Conservation (phyloP, 2,888 invertebrate species). For the Melanostoma scalare region DNA sequence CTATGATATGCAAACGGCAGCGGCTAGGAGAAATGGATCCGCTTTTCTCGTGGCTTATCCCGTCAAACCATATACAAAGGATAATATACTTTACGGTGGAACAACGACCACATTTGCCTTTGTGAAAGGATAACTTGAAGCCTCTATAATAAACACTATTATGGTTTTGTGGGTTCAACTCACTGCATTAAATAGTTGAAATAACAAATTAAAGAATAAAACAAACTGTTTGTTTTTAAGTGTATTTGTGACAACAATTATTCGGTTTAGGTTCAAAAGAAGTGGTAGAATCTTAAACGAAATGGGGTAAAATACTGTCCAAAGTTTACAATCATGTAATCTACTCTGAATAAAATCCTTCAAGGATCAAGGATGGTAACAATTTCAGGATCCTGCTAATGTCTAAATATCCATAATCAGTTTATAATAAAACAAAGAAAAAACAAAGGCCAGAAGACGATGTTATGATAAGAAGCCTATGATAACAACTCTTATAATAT, state of each 20-base stretch:
- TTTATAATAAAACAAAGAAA: no score
- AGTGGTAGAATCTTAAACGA: no score
- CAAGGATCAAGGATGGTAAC: no score
- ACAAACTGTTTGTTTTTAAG: neutral
- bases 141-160: slow-evolving; percentile 29
- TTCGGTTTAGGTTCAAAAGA: no score
- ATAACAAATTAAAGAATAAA: slow-evolving; percentile 1
- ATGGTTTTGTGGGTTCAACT: slow-evolving; percentile 20
- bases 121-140: slow-evolving; percentile 37
- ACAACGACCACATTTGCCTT: slow-evolving; percentile 39
- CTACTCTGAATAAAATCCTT: no score
- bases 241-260: neutral
- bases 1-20: slow-evolving; percentile 8
- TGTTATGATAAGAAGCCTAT: no score
- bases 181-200: slow-evolving; percentile 9
- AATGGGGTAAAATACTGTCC: no score
- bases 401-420: no score
- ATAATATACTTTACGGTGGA: slow-evolving; percentile 31
- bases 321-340: no score
- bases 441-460: no score
- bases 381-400: no score
- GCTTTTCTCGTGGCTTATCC: slow-evolving; percentile 51
- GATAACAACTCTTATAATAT: no score
- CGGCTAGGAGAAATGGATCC: slow-evolving; percentile 34
- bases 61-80: slow-evolving; percentile 41